A percentile compares a stretch with the other conserved stretches of the same genome.
Evolutionary conservation across 2,113 vertebrate genomes (phyloP).

Genomic region (Archocentrus centrarchus): DNA sequence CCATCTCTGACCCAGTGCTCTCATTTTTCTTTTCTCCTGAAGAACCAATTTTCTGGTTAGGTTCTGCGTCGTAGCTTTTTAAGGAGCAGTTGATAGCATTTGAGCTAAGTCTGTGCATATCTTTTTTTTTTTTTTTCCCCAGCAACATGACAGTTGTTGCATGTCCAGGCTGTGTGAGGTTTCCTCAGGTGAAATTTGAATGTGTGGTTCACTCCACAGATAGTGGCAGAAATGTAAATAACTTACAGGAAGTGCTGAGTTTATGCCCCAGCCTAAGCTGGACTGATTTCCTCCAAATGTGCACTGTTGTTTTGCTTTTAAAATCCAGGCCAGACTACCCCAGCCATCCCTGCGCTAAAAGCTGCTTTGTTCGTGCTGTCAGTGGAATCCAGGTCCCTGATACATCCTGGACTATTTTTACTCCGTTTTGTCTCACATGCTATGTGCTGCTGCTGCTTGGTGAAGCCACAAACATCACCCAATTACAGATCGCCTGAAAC

Average conservation of each 20-base stretch:
- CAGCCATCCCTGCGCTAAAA: background rate
- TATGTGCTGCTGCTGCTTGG: conserved; percentile 1
- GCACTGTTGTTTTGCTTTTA: background rate
- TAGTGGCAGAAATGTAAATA: background rate
- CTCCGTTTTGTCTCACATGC: background rate
- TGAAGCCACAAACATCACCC: background rate
- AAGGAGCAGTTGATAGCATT: background rate
- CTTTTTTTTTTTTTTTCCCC: too few species aligned
- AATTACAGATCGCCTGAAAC: background rate
- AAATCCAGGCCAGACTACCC: background rate
- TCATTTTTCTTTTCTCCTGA: background rate
- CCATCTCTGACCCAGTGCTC: conserved; percentile 31
- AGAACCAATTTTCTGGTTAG: background rate
- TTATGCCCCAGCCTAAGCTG: background rate
- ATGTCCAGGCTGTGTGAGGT: background rate
- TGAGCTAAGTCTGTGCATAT: background rate
- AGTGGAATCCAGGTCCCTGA: background rate
- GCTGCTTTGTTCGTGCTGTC: background rate
- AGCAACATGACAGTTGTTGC: background rate
- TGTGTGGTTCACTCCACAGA: background rate
- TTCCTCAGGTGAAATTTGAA: conserved; percentile 6
- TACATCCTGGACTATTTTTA: conserved; percentile 25
- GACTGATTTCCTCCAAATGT: background rate
- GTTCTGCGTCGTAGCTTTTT: background rate
- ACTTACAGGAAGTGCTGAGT: background rate